A percentile compares a stretch with the other conserved stretches of the same genome.
Conservation (phyloP, 2,797 vertebrate genomes). For the Melopsittacus undulatus region DNA sequence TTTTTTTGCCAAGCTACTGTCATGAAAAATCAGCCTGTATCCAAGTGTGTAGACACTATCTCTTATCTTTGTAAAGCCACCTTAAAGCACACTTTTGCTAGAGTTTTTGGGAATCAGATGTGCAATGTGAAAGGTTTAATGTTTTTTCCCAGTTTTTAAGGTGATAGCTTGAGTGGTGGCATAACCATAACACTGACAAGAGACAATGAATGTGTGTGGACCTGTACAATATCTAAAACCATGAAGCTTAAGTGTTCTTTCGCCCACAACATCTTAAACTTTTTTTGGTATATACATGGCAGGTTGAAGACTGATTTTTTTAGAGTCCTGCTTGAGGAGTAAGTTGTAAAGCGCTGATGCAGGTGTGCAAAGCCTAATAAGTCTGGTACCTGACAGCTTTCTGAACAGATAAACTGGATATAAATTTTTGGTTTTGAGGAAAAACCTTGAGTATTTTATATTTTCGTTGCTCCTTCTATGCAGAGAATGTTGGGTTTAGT, state of each 20-base stretch:
- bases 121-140: neutral
- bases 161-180: neutral
- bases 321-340: neutral
- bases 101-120: neutral
- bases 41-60: fast-evolving
- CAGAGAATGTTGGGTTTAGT: neutral
- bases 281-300: neutral
- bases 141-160: neutral
- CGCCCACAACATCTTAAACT: neutral
- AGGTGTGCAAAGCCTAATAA: neutral
- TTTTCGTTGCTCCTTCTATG: neutral
- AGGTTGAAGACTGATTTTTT: neutral
- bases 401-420: neutral
- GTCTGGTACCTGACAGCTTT: neutral
- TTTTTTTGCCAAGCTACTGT: neutral
- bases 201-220: neutral
- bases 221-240: neutral
- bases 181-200: fast-evolving
- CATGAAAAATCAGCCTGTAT: neutral
- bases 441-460: fast-evolving
- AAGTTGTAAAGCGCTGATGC: neutral
- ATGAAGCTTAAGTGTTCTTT: neutral
- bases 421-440: neutral
- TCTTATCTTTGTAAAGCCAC: neutral
- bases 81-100: neutral